Conservation (phyloP, 2,113 vertebrate genomes). For the Ictalurus furcatus region DNA sequence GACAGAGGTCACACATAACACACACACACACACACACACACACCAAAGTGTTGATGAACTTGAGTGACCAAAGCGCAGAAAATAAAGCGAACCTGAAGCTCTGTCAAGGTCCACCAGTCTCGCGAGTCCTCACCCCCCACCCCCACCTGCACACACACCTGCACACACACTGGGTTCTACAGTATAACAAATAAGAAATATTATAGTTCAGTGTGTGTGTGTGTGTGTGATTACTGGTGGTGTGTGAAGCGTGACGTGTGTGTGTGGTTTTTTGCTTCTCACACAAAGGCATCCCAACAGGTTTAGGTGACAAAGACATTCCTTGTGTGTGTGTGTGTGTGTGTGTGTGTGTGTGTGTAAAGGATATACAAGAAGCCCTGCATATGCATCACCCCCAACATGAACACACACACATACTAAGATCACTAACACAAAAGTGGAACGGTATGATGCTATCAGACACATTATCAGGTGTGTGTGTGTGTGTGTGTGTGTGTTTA, state of each 20-base stretch:
- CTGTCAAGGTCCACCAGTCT: no score
- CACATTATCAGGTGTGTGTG: slow-evolving; percentile 15
- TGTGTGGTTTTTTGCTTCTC: slow-evolving; percentile 7
- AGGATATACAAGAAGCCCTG: no score
- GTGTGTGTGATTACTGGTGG: slow-evolving; percentile 7
- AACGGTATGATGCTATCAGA: slow-evolving; percentile 48
- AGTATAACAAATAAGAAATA: background rate
- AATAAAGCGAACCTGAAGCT: no score
- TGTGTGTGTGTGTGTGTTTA: background rate
- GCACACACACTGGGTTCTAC: background rate
- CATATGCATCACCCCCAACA: no score
- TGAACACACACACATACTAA: no score
- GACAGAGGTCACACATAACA: no score
- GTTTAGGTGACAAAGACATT: slow-evolving; percentile 37
- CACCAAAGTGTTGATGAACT: no score
- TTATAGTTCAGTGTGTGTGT: background rate
- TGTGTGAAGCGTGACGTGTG: slow-evolving; percentile 8
- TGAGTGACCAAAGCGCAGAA: no score
- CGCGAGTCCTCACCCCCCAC: no score
- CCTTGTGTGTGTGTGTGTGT: slow-evolving; percentile 3
- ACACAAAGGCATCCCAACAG: slow-evolving; percentile 32
- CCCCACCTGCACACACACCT: background rate
- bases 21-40: no score
- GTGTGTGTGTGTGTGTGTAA: slow-evolving; percentile 9
- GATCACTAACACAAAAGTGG: slow-evolving; percentile 38